Evolutionary conservation across 2,113 vertebrate species (phyloP), one percentile per base, ranked within the genome.

Genomic region (Caretta caretta): DNA sequence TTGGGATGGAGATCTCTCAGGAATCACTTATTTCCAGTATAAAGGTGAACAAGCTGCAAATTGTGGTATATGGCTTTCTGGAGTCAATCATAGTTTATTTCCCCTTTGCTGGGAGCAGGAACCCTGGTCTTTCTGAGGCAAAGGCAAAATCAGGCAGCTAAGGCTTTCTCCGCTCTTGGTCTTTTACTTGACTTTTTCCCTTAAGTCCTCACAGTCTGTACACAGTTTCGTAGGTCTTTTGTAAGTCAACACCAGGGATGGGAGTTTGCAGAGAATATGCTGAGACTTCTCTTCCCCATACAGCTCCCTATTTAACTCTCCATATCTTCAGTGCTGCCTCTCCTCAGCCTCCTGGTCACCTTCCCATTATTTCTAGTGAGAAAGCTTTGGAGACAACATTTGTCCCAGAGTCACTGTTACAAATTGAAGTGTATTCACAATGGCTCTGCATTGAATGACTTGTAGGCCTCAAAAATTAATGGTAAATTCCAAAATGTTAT

Each of bases 191-290:
- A 24, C 16, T 6, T 75, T 75, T 75, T 22, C 69, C n/a, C 59
- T 65, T 9, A 42, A 24, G 69, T 42, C 69, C n/a, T 75, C 10
- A 42, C n/a, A 75, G 69, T 20, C n/a, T 3, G 8, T 38, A 22
- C n/a, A 75, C 69, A 38, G 69, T n/a, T 22, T 69, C 65, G 20
- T 38, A 42, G n/a, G 69, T n/a, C 5, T n/a, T 38, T 75, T 75
- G 8, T n/a, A 57, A 27, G 31, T 69, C 62, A 69, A 6, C 62
- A 69, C 8, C 29, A n/a, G 29, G 31, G 11, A 80, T 46, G 90
- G 89, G 86, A 78, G 12, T 24, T 78, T 87, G 88, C 25, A 78
- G 75, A 88, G 91, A 91, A 92, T 38, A 78, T 19, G 24, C 16
- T 92, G 93, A 92, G 84, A 17, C 31, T 83, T 86, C 57, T 91